Evolutionary conservation across 2,113 vertebrate species (phyloP), one percentile per base, ranked within the genome.

Genomic region (Dolichotis patagonum): DNA sequence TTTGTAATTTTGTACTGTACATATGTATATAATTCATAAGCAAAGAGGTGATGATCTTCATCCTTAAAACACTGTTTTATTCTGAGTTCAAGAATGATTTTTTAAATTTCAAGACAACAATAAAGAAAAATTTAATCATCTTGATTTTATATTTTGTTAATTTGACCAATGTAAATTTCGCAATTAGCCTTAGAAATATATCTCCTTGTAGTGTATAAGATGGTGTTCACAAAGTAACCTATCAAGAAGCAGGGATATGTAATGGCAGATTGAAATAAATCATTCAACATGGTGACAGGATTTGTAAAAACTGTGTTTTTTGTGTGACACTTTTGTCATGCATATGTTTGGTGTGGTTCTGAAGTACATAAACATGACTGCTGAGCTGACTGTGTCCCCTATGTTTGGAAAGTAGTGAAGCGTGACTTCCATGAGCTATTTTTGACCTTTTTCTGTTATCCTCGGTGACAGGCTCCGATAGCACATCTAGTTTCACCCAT

Each of bases 231-330:
- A 38, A 82, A 86, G 30, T 85, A 97, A 97, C 98, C 88, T 91
- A 46, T 96, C 96, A 98, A 85, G 82, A 98, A 94, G 75, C 0
- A 81, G 90, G 5, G 56, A 96, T 83, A 35, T 73, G 89, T 90
- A 97, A 97, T 86, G 41, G 60, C 77, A 95, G 58, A 77, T 52
- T 97, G 95, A 96, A 96, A 94, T 54, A 97, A 90, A 96, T 96
- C 90, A 96, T 97, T 98, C 97, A 98, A 54, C 86, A 91, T 88
- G 46, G 90, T 97, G 96, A 96, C 85, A 97, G 88, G 97, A 97
- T 97, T 97, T 98, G 98, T 95, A 98, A 98, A 97, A 96, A 63
- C 97, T 98, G 52, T 3, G 1, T 19, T 54, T 54, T 87, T 22
- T 0, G 4, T 83, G 54, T 73, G 93, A 96, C 52, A 49, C 38